Evolutionary conservation across 2,113 vertebrate species (phyloP).

Genomic region (Neodon shergylaensis): DNA sequence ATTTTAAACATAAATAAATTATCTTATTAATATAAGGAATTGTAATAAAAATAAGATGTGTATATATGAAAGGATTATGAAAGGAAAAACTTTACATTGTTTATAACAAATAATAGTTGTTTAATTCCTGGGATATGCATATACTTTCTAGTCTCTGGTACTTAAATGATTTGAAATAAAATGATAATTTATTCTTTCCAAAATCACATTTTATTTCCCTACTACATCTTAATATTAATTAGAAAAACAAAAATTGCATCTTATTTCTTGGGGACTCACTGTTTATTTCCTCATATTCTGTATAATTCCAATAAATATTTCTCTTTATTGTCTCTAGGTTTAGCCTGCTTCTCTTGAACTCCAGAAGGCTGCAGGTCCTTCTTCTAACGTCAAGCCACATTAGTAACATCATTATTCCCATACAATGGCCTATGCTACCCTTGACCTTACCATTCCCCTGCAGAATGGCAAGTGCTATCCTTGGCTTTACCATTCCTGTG

Average conservation of each 20-base stretch:
- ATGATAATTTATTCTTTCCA: background rate
- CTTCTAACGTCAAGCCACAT: too few relatives aligned
- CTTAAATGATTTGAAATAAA: background rate
- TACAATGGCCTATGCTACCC: too few relatives aligned
- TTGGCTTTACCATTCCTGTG: background rate
- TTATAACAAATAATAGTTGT: background rate
- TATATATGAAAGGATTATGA: background rate
- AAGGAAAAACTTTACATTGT: background rate
- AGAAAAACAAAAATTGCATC: background rate
- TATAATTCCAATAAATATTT: background rate
- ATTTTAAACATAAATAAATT: background rate
- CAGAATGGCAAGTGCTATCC: too few relatives aligned
- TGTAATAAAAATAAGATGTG: background rate
- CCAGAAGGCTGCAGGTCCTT: background rate
- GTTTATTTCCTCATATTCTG: background rate
- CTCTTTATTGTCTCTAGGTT: background rate
- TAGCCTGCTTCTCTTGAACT: background rate
- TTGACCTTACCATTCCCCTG: background rate
- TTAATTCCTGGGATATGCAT: background rate
- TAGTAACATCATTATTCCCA: background rate
- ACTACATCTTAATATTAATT: background rate
- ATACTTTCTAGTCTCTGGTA: background rate
- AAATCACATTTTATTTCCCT: background rate
- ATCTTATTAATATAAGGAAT: background rate
- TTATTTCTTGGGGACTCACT: background rate